Evolutionary conservation across 2,113 vertebrate genomes (phyloP), one percentile per base, ranked within the genome.

Genomic region (Marmota monax): DNA sequence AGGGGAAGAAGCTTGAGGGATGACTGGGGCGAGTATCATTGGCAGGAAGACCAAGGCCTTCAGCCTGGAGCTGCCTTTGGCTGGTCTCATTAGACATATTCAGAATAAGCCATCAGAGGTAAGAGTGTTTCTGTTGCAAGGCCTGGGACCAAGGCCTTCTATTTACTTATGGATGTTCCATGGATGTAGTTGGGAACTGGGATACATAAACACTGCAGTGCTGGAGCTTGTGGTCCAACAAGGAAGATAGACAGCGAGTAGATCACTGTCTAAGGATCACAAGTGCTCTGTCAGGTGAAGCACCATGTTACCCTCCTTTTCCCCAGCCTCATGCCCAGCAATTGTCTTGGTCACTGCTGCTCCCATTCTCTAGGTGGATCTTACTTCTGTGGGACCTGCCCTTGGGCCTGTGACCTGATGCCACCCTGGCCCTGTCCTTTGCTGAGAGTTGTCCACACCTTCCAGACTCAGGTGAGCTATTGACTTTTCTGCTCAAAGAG

Each of bases 261-360:
- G 53, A 39, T 61, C 12, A 23, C 20, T 17, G 69, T 6, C 13
- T 12, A 34, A 4, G 12, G 3, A 18, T 78, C 27, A 7, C 61
- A 45, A 61, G 61, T 5, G 56, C 85, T 83, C 58, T 61, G 58
- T 23, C 53, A 34, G 29, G 1, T 5, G 12, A 14, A 58, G 27
- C 5, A 34, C 58, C 18, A 22, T 61, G 20, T 6, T 7, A 9
- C 2, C 2, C 58, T 25, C 23, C 7, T 61, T 10, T 0, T 32
- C 7, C 18, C 84, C 34, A 51, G 53, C 7, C 0, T 11, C 17
- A 37, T 78, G 45, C 58, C 32, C 16, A 23, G n/a, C 13, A 4
- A 79, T 69, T 53, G 27, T 20, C 53, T 63, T 1, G 58, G 34
- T 18, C 32, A 7, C 51, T 27, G 42, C 42, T 63, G 18, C 39